Evolutionary conservation across 2,888 invertebrate genomes (phyloP).

Genomic region (Drosophila phalerata): DNA sequence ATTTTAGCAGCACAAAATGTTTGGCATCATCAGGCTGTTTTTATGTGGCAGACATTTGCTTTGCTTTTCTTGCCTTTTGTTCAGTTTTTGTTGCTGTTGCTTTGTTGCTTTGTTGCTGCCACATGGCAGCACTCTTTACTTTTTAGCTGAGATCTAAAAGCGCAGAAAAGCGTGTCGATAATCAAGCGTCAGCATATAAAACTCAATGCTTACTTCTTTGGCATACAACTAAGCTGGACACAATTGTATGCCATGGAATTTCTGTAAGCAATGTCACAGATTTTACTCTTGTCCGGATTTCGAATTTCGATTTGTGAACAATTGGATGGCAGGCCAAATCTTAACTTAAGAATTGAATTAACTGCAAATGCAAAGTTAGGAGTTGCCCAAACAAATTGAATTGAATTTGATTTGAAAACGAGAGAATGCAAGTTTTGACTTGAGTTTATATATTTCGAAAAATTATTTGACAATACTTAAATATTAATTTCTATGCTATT

Average conservation of each 20-base stretch:
- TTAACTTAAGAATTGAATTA: constrained; percentile 18
- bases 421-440: not conserved
- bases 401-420: not conserved
- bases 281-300: constrained; percentile 38
- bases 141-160: constrained; percentile 24
- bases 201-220: constrained; percentile 66
- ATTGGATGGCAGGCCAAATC: constrained; percentile 27
- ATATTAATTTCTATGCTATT: too few species aligned
- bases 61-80: constrained; percentile 33
- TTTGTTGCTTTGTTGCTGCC: constrained; percentile 29
- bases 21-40: constrained; percentile 72
- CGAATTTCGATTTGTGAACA: constrained; percentile 37
- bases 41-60: constrained; percentile 50
- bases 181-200: constrained; percentile 79
- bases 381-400: not conserved
- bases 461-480: too few species aligned
- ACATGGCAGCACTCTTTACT: constrained; percentile 42
- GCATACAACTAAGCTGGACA: constrained; percentile 46
- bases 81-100: constrained; percentile 12
- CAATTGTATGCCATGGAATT: constrained; percentile 22
- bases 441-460: too few species aligned
- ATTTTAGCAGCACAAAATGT: constrained; percentile 67
- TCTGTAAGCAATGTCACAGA: constrained; percentile 18
- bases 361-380: constrained; percentile 9
- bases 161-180: constrained; percentile 72